Conservation (phyloP, 1,140 invertebrate genomes). For the Magallana gigas region DNA sequence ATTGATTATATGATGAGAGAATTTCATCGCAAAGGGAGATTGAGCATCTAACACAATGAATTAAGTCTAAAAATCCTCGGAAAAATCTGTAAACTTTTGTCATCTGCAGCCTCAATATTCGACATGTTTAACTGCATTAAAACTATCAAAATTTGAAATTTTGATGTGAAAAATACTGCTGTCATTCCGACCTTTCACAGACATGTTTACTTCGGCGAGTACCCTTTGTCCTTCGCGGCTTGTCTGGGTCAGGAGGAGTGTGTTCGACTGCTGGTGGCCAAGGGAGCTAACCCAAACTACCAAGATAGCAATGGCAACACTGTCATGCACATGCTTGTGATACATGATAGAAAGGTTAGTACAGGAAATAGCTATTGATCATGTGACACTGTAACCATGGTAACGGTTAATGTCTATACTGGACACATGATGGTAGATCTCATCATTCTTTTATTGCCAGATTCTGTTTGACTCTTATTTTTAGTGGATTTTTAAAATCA, state of each 20-base stretch:
- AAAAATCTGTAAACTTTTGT: too few species aligned
- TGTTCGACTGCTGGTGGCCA: constrained; percentile 94
- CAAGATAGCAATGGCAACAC: constrained; percentile 99
- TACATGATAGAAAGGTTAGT: constrained; percentile 93
- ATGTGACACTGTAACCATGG: background rate
- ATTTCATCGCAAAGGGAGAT: too few species aligned
- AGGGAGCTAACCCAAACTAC: constrained; percentile 92
- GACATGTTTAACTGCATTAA: too few species aligned
- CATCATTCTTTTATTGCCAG: background rate
- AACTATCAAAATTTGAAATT: too few species aligned
- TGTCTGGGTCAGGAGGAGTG: constrained; percentile 98
- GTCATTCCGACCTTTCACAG: constrained; percentile 52
- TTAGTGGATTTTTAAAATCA: too few species aligned
- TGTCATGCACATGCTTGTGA: constrained; percentile 96
- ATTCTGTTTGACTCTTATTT: too few species aligned
- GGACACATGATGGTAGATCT: background rate
- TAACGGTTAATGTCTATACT: background rate
- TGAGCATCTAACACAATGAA: too few species aligned
- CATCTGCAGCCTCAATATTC: too few species aligned
- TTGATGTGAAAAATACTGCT: too few species aligned
- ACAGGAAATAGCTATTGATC: background rate
- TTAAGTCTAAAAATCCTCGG: too few species aligned
- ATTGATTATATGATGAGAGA: too few species aligned
- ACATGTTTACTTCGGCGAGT: constrained; percentile 99
- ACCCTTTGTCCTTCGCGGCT: constrained; percentile 96